Evolutionary conservation across 2,113 vertebrate species (phyloP), one percentile per base, ranked within the genome.

Genomic region (Passer montanus): DNA sequence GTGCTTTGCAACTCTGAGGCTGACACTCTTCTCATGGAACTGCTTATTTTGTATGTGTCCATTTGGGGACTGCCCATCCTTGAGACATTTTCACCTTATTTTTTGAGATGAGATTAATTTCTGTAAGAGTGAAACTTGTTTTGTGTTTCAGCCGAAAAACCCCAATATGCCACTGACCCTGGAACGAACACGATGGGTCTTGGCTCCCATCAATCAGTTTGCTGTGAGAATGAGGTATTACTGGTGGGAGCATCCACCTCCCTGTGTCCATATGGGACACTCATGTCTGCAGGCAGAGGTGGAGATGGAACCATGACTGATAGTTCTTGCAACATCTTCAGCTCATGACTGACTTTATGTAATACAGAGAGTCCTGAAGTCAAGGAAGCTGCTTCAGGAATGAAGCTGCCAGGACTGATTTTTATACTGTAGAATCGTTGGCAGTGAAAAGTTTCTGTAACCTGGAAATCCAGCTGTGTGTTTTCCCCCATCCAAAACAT

Each of bases 251-350:
- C 62, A 70, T 87, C 81, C 3, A 2, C n/a, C 55, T 84, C 43
- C 64, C 35, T 1, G 0, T 28, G 41, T 21, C 58, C 37, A 0
- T 15, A 1, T 11, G 16, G 59, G 68, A 30, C 13, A 20, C 44
- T n/a, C 46, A 16, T 2, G 2, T 73, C 64, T 77, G 66, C 52
- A 85, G 35, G 44, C 9, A 7, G 44, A 81, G 74, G 47, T 37
- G 28, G 33, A 2, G 24, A 35, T 44, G 53, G 37, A 50, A 16
- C 50, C 5, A 5, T 39, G 35, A 12, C 59, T 30, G 56, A 47
- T 33, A 6, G 16, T 35, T 84, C 47, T 91, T 75, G 60, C 77
- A 63, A 23, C 21, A n/a, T 17, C 73, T 77, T 74, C 78, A 46
- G 28, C 74, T 75, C 30, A 4, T 72, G 53, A 28, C 15, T 43